Evolutionary conservation across 2,888 invertebrate species (phyloP).

Genomic region (Pristionchus arcanus): DNA sequence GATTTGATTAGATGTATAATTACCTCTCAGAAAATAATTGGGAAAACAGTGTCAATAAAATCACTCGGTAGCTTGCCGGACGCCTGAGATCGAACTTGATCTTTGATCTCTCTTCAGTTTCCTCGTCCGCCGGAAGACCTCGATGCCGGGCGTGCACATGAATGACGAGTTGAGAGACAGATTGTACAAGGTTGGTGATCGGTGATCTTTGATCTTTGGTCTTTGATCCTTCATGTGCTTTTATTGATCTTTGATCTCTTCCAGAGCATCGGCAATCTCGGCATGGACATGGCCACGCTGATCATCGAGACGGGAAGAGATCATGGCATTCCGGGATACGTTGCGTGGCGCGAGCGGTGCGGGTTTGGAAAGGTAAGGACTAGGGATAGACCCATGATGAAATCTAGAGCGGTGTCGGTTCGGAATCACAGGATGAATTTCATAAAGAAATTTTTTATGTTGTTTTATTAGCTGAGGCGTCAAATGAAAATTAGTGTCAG

Average conservation of each 20-base stretch:
- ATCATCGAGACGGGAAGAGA: conserved; percentile 73
- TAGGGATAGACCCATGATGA: too few species aligned
- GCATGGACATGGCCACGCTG: conserved; percentile 71
- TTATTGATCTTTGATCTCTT: not conserved
- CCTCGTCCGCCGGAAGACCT: conserved; percentile 57
- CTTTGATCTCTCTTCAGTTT: conserved; percentile 33
- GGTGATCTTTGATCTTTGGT: not conserved
- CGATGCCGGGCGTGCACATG: conserved; percentile 57
- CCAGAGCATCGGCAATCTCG: conserved; percentile 57
- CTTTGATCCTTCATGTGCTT: not conserved
- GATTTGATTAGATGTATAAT: too few species aligned
- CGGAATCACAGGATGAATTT: too few species aligned
- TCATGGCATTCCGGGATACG: conserved; percentile 71
- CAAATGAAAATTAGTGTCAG: too few species aligned
- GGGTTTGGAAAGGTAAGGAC: conserved; percentile 62
- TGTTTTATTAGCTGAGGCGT: too few species aligned
- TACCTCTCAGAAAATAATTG: too few species aligned
- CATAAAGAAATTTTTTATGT: too few species aligned
- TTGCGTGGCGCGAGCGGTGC: conserved; percentile 67
- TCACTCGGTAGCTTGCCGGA: too few species aligned
- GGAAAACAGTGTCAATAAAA: too few species aligned
- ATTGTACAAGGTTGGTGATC: conserved; percentile 56
- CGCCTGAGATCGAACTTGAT: not conserved
- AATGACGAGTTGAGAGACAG: conserved; percentile 53
- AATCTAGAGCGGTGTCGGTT: too few species aligned